These are phyloP conservation scores for Drosophila albomicans DNA, from an alignment of 1,140 invertebrate species.

Conservation along the genomic window DNA sequence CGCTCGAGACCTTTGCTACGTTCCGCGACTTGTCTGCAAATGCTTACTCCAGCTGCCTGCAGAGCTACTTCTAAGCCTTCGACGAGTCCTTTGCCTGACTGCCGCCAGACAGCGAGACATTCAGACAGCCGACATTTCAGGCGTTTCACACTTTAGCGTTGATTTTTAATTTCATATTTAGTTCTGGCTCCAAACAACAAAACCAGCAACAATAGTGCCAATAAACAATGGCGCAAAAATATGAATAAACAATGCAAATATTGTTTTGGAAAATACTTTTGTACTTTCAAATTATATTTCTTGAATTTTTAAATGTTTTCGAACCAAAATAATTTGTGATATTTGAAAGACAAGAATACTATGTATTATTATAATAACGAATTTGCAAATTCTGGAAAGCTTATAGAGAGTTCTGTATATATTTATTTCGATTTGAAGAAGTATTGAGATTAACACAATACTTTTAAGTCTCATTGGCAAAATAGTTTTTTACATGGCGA, in stretches of 20 bases:
- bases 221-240: constrained; percentile 29
- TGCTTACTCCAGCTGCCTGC: constrained; percentile 45
- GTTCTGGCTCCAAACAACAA: constrained; percentile 40
- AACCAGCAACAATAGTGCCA: constrained; percentile 30
- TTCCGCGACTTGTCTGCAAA: constrained; percentile 72
- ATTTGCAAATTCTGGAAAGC: no score
- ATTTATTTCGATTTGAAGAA: no score
- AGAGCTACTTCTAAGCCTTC: constrained; percentile 23
- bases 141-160: constrained; percentile 80
- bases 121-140: constrained; percentile 61
- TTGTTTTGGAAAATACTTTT: neutral
- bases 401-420: no score
- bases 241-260: neutral
- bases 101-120: constrained; percentile 41
- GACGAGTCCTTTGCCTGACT: constrained; percentile 42
- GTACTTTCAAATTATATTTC: neutral
- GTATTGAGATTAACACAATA: no score
- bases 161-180: constrained; percentile 84
- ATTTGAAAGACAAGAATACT: no score
- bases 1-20: constrained; percentile 71
- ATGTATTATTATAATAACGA: no score
- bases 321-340: no score
- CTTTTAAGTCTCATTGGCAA: no score
- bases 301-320: neutral
- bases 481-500: no score